Base-by-base conservation (phyloP, 2,888 invertebrate species). In the Chrysolina oricalcia region DNA sequence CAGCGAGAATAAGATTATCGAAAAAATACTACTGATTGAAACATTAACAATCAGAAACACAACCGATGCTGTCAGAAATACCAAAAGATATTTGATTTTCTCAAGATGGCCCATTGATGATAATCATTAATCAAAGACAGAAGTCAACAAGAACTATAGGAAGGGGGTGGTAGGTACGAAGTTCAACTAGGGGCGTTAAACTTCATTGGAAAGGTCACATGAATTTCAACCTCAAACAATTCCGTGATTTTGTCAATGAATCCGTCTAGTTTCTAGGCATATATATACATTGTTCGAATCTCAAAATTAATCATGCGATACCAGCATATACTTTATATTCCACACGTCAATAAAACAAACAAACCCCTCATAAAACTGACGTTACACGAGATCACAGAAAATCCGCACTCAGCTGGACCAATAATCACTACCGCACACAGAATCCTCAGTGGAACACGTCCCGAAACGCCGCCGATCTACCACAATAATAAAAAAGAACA, bases 261-360 rank as follows among this genome's bases (percentile, higher is more conserved):
- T 13, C 21, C 53, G 35, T 35, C 27, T 5, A 27, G 2, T 27
- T 27, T 27, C 2, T 27, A 3, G 27, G 27, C 27, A 27, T 27
- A 27, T 8, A 43, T 43, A 11, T 8, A 43, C 13, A 43, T 43
- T 43, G 9, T 13, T 43, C 43, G 43, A 9, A 43, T 43, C 1
- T 43, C 11, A 19, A 19, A 6, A 17, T 53, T 17, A 19, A 53
- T 53, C 0, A 17, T 19, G 13, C 15, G 2, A 27, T 46, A 46
- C 2, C 59, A 59, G 59, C 59, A 59, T 59, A 59, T 59, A 59
- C 59, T 27, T 35, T n/a, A 59, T 27, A 59, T 59, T 35, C 35
- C n/a, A 27, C 15, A 59, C 10, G n/a, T 27, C 9, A 59, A 59
- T 27, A 35, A 35, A 35, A 35, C 19, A 59, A 43, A 56, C 68